phyloP scores from a whole-genome alignment of 2,113 vertebrate species.

The Thunnus maccoyii region DNA sequence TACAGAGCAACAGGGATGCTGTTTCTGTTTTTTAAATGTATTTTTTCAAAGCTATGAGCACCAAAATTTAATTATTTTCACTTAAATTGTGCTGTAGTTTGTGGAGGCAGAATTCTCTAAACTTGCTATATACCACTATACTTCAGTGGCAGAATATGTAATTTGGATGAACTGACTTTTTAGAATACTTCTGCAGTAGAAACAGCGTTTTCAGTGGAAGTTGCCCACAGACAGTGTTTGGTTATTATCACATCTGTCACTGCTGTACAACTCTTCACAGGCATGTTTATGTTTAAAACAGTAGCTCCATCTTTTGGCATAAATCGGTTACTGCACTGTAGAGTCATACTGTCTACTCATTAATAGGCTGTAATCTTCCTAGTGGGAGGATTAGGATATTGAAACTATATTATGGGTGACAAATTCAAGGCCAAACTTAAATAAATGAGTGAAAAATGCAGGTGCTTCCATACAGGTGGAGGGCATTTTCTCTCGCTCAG shows the following conservation, averaged over 20 bases:
- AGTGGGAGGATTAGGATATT: too few relatives aligned
- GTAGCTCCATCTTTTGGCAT: slow-evolving; percentile 75
- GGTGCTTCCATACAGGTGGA: too few relatives aligned
- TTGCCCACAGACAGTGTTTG: background rate
- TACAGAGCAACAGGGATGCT: background rate
- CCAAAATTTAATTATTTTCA: background rate
- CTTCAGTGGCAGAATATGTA: background rate
- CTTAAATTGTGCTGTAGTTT: too few relatives aligned
- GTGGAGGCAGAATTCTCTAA: background rate
- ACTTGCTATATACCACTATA: background rate
- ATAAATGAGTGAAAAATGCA: too few relatives aligned
- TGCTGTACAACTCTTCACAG: background rate
- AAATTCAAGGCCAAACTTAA: too few relatives aligned
- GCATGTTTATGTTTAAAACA: slow-evolving; percentile 29
- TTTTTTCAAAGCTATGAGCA: background rate
- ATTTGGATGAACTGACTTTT: background rate
- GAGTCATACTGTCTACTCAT: too few relatives aligned
- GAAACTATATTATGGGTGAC: too few relatives aligned
- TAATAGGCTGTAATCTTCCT: background rate
- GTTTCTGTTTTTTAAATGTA: too few relatives aligned
- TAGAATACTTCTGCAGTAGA: background rate
- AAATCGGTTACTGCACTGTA: slow-evolving; percentile 4
- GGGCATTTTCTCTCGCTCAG: too few relatives aligned
- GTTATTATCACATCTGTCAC: background rate
- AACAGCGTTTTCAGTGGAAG: background rate